Conservation (phyloP, 2,888 invertebrate species). For the Baronia brevicornis region DNA sequence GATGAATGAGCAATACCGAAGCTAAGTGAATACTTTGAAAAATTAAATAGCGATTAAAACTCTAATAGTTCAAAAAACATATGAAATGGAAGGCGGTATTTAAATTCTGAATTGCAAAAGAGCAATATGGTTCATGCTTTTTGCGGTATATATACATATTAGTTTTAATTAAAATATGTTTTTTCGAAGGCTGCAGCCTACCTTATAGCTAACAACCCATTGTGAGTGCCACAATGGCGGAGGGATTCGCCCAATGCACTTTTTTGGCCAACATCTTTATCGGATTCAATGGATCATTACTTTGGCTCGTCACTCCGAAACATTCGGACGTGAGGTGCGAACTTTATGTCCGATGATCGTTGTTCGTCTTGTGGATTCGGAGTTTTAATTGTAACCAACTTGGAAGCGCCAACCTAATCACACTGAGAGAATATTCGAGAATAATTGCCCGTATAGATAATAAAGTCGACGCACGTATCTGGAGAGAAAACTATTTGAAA, state of each 20-base stretch:
- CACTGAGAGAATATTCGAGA: constrained; percentile 1
- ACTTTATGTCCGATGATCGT: constrained; percentile 25
- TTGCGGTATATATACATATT: constrained; percentile 4
- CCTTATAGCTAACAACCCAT: constrained; percentile 39
- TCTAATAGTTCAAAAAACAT: no score
- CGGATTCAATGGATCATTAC: constrained; percentile 64
- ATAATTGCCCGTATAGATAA: constrained; percentile 1
- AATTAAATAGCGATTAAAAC: no score
- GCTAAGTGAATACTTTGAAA: no score
- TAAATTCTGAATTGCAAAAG: no score
- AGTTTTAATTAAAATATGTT: constrained; percentile 1
- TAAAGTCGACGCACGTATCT: not conserved
- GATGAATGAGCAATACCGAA: no score
- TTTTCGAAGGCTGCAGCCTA: constrained; percentile 10
- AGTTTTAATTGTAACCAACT: constrained; percentile 16
- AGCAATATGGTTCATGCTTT: no score
- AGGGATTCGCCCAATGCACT: constrained; percentile 27
- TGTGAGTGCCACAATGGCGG: constrained; percentile 33
- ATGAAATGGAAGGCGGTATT: no score
- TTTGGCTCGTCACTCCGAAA: constrained; percentile 21
- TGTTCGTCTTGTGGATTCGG: constrained; percentile 13
- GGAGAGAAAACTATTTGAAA: no score
- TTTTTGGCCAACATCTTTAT: constrained; percentile 66
- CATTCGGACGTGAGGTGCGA: constrained; percentile 26
- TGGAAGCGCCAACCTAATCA: constrained; percentile 4